phyloP scores from a whole-genome alignment of 2,113 vertebrate species.

The Hippocampus comes region DNA sequence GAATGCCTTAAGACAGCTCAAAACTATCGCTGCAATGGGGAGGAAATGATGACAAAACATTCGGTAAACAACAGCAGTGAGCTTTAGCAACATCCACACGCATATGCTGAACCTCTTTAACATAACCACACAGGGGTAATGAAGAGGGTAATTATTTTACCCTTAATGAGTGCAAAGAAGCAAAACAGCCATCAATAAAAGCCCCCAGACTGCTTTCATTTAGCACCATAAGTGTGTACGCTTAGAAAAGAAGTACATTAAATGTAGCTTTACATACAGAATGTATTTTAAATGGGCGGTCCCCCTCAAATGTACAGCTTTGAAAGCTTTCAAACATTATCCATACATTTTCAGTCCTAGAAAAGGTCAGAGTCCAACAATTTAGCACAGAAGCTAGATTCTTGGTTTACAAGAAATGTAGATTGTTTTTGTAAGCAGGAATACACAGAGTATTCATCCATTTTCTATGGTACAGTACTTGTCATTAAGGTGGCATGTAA shows the following conservation, averaged over 20 bases:
- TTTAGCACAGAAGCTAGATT: neutral
- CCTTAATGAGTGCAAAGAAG: slow-evolving; percentile 51
- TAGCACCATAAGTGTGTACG: slow-evolving; percentile 28
- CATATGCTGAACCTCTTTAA: slow-evolving; percentile 49
- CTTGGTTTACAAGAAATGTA: no score
- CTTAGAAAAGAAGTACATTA: slow-evolving; percentile 11
- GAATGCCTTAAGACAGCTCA: slow-evolving; percentile 38
- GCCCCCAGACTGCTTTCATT: slow-evolving; percentile 48
- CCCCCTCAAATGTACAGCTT: neutral
- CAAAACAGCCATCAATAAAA: slow-evolving; percentile 60
- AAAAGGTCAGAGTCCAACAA: neutral
- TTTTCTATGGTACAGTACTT: no score
- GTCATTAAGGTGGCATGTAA: no score
- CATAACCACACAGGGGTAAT: slow-evolving; percentile 51
- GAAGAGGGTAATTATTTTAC: slow-evolving; percentile 56
- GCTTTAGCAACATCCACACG: slow-evolving; percentile 29
- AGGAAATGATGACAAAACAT: slow-evolving; percentile 24
- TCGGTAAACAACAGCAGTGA: slow-evolving; percentile 12
- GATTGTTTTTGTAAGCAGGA: no score
- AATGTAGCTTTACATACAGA: slow-evolving; percentile 46
- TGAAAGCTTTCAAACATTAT: no score
- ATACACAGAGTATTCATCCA: no score
- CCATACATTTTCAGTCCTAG: neutral
- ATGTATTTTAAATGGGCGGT: slow-evolving; percentile 21
- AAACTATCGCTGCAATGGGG: slow-evolving; percentile 24